These are phyloP conservation scores for Nysson spinosus DNA, from an alignment of 2,888 invertebrate genomes.

Conservation along the genomic window DNA sequence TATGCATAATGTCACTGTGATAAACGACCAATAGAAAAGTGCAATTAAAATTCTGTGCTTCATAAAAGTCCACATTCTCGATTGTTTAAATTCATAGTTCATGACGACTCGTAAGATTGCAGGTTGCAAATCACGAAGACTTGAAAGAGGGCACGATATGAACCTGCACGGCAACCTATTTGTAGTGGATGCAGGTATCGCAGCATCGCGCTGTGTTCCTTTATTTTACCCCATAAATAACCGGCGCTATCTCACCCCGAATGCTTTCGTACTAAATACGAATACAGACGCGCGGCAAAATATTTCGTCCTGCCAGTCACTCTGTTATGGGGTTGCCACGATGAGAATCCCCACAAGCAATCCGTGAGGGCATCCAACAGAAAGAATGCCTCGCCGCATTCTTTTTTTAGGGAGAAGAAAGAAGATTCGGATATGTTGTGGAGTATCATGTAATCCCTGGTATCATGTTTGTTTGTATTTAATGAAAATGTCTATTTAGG, in stretches of 20 bases:
- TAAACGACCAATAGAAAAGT: no score
- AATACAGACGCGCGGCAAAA: conserved; percentile 45
- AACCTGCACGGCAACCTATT: conserved; percentile 69
- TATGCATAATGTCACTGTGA: no score
- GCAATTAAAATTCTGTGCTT: no score
- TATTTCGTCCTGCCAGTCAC: conserved; percentile 61
- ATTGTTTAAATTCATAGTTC: no score
- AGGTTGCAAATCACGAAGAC: conserved; percentile 61
- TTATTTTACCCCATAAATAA: conserved; percentile 76
- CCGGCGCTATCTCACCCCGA: conserved; percentile 70
- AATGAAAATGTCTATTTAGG: no score
- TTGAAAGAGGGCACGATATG: conserved; percentile 60
- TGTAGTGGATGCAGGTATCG: conserved; percentile 68
- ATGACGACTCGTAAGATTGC: conserved; percentile 54
- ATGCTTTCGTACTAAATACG: conserved; percentile 41
- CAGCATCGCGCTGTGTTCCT: conserved; percentile 71
- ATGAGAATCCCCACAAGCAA: conserved; percentile 49
- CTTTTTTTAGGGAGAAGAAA: conserved; percentile 3
- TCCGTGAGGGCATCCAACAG: conserved; percentile 21
- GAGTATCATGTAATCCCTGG: no score
- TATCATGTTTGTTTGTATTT: no score
- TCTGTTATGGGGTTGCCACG: conserved; percentile 40
- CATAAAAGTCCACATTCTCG: no score
- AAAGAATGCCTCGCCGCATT: conserved; percentile 27
- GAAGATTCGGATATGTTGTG: conserved; percentile 5